Base-by-base conservation (phyloP, 2,113 vertebrate genomes). In the Scomber colias region DNA sequence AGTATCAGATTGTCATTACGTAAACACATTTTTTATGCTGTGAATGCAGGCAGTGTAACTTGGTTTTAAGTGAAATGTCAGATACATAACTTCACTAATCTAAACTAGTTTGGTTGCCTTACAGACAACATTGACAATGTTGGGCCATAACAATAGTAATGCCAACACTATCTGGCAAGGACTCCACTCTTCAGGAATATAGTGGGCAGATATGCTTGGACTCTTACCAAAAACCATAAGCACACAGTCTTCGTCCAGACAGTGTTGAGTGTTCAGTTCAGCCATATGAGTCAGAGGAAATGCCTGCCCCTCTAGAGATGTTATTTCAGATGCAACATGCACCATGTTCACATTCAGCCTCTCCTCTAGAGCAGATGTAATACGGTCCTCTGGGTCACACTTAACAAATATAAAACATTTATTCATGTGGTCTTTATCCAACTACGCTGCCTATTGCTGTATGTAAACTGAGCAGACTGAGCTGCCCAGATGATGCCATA, bases 241-340 rank as follows among this genome's bases (percentile, higher is more conserved):
- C 79, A 68, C 56, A 57, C 48, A 56, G 46, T n/a, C 60, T 40
- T 50, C 19, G 14, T 79, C 60, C 84, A 87, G 84, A 83, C 65
- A 27, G 75, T 68, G 82, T 63, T 71, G 69, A 84, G 75, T 79
- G 67, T 71, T 82, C 67, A 69, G 80, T 79, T 85, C 71, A 66
- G 71, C 77, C 57, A 57, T 72, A 64, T 91, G 89, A 89, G 79
- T 85, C 87, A 82, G 77, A 83, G 80, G 61, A 88, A 79, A 83
- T 77, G 72, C 82, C 69, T 78, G 69, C 51, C 27, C 57, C 73
- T 77, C 64, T 59, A 53, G 40, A 56, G 69, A 60, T 71, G 82
- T 83, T 77, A 60, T 83, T 81, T 90, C 72, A 81, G 79, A 79
- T 77, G 71, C 65, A 76, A 54, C 66, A 55, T 46, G 71, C 65